phyloP scores from a whole-genome alignment of 2,888 invertebrate genomes.

The Lysandra bellargus region DNA sequence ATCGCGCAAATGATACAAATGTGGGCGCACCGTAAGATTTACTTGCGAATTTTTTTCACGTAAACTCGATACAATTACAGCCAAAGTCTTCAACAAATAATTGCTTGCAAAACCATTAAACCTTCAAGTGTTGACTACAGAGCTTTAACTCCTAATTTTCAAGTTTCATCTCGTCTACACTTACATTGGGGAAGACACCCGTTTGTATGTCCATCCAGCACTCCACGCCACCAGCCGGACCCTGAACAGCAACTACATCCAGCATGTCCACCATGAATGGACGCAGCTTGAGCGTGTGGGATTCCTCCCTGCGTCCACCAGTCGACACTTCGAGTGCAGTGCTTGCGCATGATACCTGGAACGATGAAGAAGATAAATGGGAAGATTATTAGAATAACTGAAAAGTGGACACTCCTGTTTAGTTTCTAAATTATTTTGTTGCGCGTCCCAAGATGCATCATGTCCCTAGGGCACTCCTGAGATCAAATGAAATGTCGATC shows the following conservation, averaged over 20 bases:
- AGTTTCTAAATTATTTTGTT: background rate
- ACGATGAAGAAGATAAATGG: slow-evolving; percentile 6
- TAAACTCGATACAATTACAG: background rate
- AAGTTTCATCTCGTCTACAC: slow-evolving; percentile 39
- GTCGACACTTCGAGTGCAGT: slow-evolving; percentile 66
- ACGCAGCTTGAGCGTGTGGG: slow-evolving; percentile 72
- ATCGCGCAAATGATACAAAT: no score
- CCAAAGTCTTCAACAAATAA: background rate
- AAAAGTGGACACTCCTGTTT: background rate
- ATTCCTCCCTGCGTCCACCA: slow-evolving; percentile 51
- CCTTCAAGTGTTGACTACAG: no score
- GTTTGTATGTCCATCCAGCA: slow-evolving; percentile 90
- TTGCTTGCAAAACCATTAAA: no score
- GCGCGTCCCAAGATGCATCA: no score
- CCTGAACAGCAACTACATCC: slow-evolving; percentile 84
- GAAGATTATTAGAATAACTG: background rate
- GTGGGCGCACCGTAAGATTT: background rate
- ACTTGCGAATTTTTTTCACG: background rate
- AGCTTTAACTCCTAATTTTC: background rate
- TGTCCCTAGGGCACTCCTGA: no score
- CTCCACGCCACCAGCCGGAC: slow-evolving; percentile 83
- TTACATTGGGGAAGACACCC: slow-evolving; percentile 85
- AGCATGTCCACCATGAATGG: slow-evolving; percentile 86
- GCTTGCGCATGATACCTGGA: slow-evolving; percentile 70
- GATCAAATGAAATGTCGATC: no score